Base-by-base conservation (phyloP, 2,797 vertebrate species). In the Pelochelys cantorii region DNA sequence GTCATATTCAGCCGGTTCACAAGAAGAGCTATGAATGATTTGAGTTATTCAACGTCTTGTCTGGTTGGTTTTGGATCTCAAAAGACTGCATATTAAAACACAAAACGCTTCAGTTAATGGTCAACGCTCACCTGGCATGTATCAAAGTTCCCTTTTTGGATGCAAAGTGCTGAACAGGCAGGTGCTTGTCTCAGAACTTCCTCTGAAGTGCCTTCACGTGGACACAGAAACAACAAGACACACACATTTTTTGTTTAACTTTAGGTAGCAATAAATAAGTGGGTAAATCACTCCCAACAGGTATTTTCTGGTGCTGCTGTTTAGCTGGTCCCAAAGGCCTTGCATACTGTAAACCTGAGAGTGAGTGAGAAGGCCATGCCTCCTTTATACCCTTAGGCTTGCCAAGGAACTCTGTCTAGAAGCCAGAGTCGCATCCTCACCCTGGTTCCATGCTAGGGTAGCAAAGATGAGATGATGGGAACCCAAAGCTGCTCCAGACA, bases 191-290 rank as follows among this genome's bases (percentile, higher is more conserved):
- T 34, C 17, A 68, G 65, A 68, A 68, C 65, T 34, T 9, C n/a
- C n/a, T 34, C 65, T 18, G 62, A 15, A 65, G 15, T 94, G 86
- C 95, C 96, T 95, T 83, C 95, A 95, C 94, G 95, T 95, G 94
- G 95, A 85, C 74, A 89, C 78, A 55, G 94, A 90, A 93, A 91
- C 92, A 96, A 89, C 90, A 59, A 22, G 65, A 95, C 83, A 86
- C 93, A 95, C 77, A 85, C 90, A 54, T 88, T 94, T 88, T 92
- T 90, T 95, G 89, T 95, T 96, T 96, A 96, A 95, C 95, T 96
- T 96, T 96, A 96, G 96, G 95, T 97, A 89, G 95, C 96, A 96
- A 95, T 96, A 96, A 97, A 97, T 95, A 93, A 95, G 95, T 96
- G 93, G 96, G 93, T 96, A 96, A 97, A 96, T 91, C 95, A 95